phyloP scores from a whole-genome alignment of 2,888 invertebrate species.

The Drosophila picticornis region DNA sequence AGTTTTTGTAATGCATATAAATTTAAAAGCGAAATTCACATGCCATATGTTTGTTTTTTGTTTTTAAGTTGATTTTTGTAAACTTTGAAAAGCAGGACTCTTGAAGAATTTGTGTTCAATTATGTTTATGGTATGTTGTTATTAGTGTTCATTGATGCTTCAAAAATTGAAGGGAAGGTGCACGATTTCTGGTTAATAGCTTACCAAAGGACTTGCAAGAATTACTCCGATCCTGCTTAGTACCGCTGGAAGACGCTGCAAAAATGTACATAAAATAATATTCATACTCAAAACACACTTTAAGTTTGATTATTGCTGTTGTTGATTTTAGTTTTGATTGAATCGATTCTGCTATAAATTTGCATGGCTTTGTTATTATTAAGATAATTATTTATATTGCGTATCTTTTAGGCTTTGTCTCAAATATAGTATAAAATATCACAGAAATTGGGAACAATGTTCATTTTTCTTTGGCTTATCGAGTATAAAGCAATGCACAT shows the following conservation, averaged over 20 bases:
- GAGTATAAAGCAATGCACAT: background rate
- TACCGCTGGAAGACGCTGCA: conserved; percentile 97
- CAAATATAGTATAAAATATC: conserved; percentile 61
- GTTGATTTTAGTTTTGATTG: conserved; percentile 42
- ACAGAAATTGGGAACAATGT: conserved; percentile 85
- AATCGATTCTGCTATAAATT: conserved; percentile 38
- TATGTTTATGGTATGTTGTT: conserved; percentile 23
- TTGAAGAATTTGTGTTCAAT: conserved; percentile 12
- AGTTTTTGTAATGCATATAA: conserved; percentile 55
- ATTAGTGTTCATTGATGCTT: conserved; percentile 32
- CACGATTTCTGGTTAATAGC: conserved; percentile 86
- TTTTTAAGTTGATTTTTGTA: conserved; percentile 33
- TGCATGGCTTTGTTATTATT: conserved; percentile 45
- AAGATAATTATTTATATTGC: conserved; percentile 26
- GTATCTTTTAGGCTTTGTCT: conserved; percentile 14
- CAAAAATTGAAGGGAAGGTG: conserved; percentile 59
- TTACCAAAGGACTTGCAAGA: conserved; percentile 98
- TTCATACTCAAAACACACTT: conserved; percentile 85
- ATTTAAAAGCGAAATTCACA: conserved; percentile 79
- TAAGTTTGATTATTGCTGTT: conserved; percentile 72
- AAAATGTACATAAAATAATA: conserved; percentile 86
- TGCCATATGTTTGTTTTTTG: conserved; percentile 65
- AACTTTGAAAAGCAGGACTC: conserved; percentile 5
- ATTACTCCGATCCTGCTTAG: conserved; percentile 98
- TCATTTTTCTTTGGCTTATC: conserved; percentile 49